These are phyloP conservation scores for Ptychochromis oligacanthus DNA, from an alignment of 2,113 vertebrate genomes.

Conservation along the genomic window DNA sequence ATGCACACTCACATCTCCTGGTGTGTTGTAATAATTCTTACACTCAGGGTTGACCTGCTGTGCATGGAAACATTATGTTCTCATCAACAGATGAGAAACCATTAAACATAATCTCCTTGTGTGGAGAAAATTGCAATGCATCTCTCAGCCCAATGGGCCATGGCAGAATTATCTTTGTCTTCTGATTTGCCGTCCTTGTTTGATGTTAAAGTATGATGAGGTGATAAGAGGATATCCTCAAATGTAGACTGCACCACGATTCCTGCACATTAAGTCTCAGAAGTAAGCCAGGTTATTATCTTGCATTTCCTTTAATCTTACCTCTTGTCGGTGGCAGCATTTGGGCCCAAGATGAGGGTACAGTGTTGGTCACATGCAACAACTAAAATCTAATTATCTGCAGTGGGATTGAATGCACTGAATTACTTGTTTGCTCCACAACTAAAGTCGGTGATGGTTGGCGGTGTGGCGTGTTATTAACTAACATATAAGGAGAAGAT, in stretches of 20 bases:
- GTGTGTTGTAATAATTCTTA: slow-evolving; percentile 34
- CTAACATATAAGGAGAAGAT: too few relatives aligned
- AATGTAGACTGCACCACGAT: background rate
- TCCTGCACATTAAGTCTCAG: slow-evolving; percentile 29
- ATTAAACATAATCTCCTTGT: slow-evolving; percentile 49
- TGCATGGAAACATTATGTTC: background rate
- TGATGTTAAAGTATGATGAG: slow-evolving; percentile 45
- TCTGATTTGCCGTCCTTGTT: slow-evolving; percentile 34
- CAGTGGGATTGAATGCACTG: slow-evolving; percentile 1
- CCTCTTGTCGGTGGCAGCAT: slow-evolving; percentile 25
- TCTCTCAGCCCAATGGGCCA: slow-evolving; percentile 38
- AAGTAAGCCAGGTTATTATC: slow-evolving; percentile 52
- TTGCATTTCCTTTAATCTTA: slow-evolving; percentile 45
- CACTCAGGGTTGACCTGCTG: slow-evolving; percentile 20
- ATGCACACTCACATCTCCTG: background rate
- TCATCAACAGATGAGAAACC: slow-evolving; percentile 40
- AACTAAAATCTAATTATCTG: slow-evolving; percentile 19
- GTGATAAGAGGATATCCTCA: slow-evolving; percentile 36
- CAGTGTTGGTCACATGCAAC: background rate
- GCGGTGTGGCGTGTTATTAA: background rate
- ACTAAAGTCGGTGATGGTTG: background rate
- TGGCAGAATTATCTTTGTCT: slow-evolving; percentile 38
- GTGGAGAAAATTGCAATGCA: slow-evolving; percentile 27
- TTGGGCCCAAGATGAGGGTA: background rate
- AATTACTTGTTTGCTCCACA: slow-evolving; percentile 22